phyloP scores from a whole-genome alignment of 2,888 invertebrate species.

The Conops quadrifasciatus region DNA sequence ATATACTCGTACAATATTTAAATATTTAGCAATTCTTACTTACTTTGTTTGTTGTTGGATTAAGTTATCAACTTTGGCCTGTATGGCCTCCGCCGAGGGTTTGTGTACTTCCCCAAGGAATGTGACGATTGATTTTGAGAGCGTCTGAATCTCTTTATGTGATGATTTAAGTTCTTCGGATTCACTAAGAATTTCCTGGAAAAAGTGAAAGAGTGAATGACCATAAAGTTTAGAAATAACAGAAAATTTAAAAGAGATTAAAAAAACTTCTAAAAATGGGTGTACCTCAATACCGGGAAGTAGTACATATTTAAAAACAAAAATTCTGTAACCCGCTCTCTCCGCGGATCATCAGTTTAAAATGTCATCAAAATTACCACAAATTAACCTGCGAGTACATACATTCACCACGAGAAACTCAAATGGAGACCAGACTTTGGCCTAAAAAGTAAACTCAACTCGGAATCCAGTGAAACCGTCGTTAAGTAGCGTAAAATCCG shows the following conservation, averaged over 20 bases:
- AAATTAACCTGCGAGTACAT: too few relatives aligned
- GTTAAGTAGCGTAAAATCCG: too few relatives aligned
- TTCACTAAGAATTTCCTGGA: slow-evolving; percentile 78
- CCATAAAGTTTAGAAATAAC: slow-evolving; percentile 4
- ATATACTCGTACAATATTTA: not conserved
- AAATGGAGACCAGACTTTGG: too few relatives aligned
- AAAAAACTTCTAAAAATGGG: too few relatives aligned
- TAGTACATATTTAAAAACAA: too few relatives aligned
- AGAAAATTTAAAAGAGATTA: not conserved
- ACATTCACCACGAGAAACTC: too few relatives aligned
- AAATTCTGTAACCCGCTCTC: not conserved
- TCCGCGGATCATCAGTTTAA: too few relatives aligned
- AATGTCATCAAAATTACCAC: too few relatives aligned
- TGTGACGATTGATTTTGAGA: slow-evolving; percentile 75
- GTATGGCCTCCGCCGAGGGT: slow-evolving; percentile 74
- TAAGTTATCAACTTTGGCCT: slow-evolving; percentile 75
- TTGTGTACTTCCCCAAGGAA: slow-evolving; percentile 76
- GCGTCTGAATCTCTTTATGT: slow-evolving; percentile 74
- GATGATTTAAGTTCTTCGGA: slow-evolving; percentile 75
- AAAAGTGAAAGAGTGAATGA: slow-evolving; percentile 26
- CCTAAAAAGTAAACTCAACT: too few relatives aligned
- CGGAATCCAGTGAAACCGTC: too few relatives aligned
- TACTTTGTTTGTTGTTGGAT: slow-evolving; percentile 75
- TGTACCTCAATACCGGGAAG: too few relatives aligned
- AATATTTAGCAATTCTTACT: slow-evolving; percentile 52